A percentile compares a stretch with the other conserved stretches of the same genome.
These are phyloP conservation scores for Nautilus pompilius DNA, from an alignment of 1,140 invertebrate genomes.

Conservation along the genomic window DNA sequence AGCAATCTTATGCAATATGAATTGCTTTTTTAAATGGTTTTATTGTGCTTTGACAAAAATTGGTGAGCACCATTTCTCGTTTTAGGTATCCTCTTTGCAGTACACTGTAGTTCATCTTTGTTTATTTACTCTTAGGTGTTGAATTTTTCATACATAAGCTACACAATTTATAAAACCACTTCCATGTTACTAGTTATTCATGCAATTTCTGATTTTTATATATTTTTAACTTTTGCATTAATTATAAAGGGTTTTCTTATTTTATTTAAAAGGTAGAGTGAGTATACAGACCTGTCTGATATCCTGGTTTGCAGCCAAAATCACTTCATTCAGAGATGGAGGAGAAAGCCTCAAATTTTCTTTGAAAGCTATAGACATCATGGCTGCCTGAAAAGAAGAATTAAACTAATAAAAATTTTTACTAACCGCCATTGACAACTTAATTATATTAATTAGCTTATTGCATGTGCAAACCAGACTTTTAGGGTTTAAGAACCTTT, in stretches of 20 bases:
- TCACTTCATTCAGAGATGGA: constrained; percentile 74
- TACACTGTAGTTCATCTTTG: too few relatives aligned
- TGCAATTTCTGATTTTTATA: background rate
- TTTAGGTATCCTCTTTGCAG: too few relatives aligned
- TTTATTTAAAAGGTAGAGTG: background rate
- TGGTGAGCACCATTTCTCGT: too few relatives aligned
- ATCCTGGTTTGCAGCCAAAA: constrained; percentile 85
- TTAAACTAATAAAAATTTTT: background rate
- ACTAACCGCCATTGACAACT: too few relatives aligned
- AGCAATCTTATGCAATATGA: too few relatives aligned
- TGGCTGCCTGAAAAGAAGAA: constrained; percentile 64
- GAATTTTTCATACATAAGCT: too few relatives aligned
- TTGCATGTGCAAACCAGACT: too few relatives aligned
- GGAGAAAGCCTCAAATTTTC: constrained; percentile 81
- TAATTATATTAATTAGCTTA: too few relatives aligned
- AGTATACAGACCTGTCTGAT: constrained; percentile 73
- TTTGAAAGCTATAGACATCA: constrained; percentile 88
- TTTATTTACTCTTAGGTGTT: too few relatives aligned
- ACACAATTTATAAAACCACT: background rate
- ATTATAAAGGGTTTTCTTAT: background rate
- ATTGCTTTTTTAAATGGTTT: too few relatives aligned
- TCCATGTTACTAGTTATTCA: background rate
- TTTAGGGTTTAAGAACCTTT: too few relatives aligned
- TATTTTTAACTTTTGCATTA: background rate
- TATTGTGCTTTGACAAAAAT: too few relatives aligned